Conservation (phyloP, 2,113 vertebrate genomes). For the Rallus limicola region DNA sequence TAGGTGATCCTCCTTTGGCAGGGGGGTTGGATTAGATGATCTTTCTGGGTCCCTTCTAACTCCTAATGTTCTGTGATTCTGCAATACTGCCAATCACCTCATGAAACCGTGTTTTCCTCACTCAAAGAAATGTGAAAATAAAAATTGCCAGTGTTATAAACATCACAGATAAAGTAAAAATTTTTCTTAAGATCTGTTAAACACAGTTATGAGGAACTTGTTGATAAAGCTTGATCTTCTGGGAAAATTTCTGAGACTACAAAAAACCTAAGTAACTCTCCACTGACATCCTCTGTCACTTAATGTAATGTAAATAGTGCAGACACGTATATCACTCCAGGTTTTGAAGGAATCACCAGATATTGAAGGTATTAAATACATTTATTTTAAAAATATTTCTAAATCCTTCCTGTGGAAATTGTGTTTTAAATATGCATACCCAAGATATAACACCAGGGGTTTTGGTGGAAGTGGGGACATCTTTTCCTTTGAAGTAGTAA, state of each 20-base stretch:
- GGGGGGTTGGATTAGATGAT: too few relatives aligned
- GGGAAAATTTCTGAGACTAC: neutral
- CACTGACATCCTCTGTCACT: neutral
- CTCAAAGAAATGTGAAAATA: neutral
- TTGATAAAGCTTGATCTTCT: neutral
- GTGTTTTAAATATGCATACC: neutral
- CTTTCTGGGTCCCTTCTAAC: too few relatives aligned
- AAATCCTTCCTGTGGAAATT: neutral
- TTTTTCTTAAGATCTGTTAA: neutral
- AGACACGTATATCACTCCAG: neutral
- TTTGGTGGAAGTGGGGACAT: rapidly evolving
- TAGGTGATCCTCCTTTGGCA: too few relatives aligned
- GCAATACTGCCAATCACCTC: neutral
- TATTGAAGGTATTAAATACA: neutral
- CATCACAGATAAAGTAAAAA: neutral
- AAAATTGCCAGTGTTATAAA: neutral
- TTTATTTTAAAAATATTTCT: neutral
- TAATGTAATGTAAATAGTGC: neutral
- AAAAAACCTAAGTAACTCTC: neutral
- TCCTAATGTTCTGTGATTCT: neutral
- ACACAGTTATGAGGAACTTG: neutral
- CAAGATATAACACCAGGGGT: neutral
- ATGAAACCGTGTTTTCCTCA: neutral
- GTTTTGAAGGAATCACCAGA: neutral
- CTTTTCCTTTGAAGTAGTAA: neutral